Conservation (phyloP, 2,113 vertebrate genomes). For the Morone chrysops region DNA sequence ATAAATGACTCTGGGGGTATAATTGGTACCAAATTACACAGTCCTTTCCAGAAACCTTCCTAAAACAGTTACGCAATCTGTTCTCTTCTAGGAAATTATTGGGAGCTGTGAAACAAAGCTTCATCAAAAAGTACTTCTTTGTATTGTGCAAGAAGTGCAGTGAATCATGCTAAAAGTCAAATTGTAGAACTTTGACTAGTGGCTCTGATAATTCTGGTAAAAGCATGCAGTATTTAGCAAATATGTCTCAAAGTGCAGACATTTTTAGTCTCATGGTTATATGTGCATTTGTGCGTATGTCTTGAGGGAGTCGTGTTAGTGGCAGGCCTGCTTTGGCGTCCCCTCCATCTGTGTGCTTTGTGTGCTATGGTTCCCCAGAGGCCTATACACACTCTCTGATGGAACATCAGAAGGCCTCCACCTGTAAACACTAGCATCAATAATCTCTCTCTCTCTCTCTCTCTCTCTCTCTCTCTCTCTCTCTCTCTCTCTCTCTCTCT, state of each 20-base stretch:
- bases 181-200: not conserved
- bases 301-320: slow-evolving; percentile 53
- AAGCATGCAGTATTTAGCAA: slow-evolving; percentile 34
- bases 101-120: not conserved
- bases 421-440: slow-evolving; percentile 81
- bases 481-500: slow-evolving; percentile 14
- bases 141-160: not conserved
- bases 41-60: not conserved
- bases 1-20: not conserved
- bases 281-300: slow-evolving; percentile 13
- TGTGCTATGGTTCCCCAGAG: slow-evolving; percentile 62
- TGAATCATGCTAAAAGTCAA: not conserved
- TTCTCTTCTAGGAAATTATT: not conserved
- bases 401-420: slow-evolving; percentile 67
- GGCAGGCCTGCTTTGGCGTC: slow-evolving; percentile 34
- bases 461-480: slow-evolving; percentile 11
- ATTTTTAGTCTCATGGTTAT: slow-evolving; percentile 38
- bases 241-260: slow-evolving; percentile 15
- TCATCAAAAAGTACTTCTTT: not conserved
- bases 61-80: not conserved
- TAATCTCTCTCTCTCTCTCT: slow-evolving; percentile 54
- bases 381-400: slow-evolving; percentile 65
- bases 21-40: slow-evolving; percentile 1
- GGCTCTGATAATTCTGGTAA: not conserved
- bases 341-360: slow-evolving; percentile 76